phyloP scores from a whole-genome alignment of 2,888 invertebrate genomes.

The Pollenia amentaria region DNA sequence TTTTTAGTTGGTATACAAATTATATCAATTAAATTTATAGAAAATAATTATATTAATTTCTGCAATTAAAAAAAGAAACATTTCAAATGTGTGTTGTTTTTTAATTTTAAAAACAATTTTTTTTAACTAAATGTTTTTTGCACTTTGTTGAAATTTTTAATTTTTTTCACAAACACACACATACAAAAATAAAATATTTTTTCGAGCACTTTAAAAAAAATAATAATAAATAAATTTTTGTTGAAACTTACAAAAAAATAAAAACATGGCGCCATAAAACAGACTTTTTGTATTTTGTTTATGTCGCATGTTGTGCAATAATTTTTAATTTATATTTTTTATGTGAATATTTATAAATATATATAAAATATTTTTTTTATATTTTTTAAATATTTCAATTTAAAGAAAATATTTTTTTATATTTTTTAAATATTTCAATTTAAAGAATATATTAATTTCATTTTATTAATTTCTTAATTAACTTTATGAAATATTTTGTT shows the following conservation, averaged over 20 bases:
- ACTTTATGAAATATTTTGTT: too few relatives aligned
- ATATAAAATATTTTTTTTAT: slow-evolving; percentile 53
- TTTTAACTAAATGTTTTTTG: slow-evolving; percentile 59
- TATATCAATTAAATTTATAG: slow-evolving; percentile 48
- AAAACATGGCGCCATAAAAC: slow-evolving; percentile 77
- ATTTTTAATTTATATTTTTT: slow-evolving; percentile 32
- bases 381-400: slow-evolving; percentile 44
- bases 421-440: slow-evolving; percentile 5
- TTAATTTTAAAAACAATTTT: slow-evolving; percentile 30
- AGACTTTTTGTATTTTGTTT: slow-evolving; percentile 80
- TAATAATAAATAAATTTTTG: slow-evolving; percentile 31
- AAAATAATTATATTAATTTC: slow-evolving; percentile 41
- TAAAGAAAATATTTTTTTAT: slow-evolving; percentile 36
- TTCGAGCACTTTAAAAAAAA: slow-evolving; percentile 45
- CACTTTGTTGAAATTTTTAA: slow-evolving; percentile 71
- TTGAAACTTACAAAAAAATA: slow-evolving; percentile 54
- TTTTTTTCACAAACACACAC: slow-evolving; percentile 62
- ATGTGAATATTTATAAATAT: slow-evolving; percentile 20
- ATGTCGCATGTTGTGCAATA: slow-evolving; percentile 79
- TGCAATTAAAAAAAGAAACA: slow-evolving; percentile 18
- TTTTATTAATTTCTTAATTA: too few relatives aligned
- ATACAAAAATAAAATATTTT: slow-evolving; percentile 57
- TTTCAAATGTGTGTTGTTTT: slow-evolving; percentile 18
- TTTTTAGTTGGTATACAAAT: slow-evolving; percentile 49
- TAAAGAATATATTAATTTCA: slow-evolving; percentile 63